A percentile compares a stretch with the other conserved stretches of the same genome.
Conservation (phyloP, 2,888 invertebrate species). For the Chymomyza caudatula region DNA sequence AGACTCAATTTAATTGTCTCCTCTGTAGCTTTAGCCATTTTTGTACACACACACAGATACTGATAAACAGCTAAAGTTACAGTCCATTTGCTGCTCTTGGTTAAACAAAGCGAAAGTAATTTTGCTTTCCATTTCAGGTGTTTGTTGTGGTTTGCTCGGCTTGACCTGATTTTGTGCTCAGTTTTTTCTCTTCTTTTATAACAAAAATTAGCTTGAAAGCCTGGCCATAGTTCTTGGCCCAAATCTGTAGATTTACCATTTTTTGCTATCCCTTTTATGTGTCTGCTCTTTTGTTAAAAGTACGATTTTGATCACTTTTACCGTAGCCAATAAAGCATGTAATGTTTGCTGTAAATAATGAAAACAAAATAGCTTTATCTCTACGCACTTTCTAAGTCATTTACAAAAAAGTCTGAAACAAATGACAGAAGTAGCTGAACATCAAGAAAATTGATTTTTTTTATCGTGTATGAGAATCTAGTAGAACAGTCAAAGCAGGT, state of each 20-base stretch:
- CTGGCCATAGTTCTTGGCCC: background rate
- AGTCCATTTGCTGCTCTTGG: constrained; percentile 22
- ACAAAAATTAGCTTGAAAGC: constrained; percentile 18
- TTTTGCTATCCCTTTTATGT: background rate
- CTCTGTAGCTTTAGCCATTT: constrained; percentile 15
- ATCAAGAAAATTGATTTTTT: background rate
- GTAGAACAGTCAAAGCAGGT: background rate
- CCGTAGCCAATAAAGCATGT: constrained; percentile 14
- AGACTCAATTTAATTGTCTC: constrained; percentile 45
- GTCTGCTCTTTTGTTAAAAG: background rate
- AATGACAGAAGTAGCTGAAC: background rate
- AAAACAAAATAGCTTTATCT: background rate
- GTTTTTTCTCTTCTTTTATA: constrained; percentile 1
- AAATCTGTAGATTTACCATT: constrained; percentile 40
- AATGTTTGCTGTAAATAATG: background rate
- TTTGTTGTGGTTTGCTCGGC: constrained; percentile 22
- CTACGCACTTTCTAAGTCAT: background rate
- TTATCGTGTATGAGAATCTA: too few species aligned
- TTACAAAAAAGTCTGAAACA: background rate
- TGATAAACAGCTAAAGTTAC: background rate
- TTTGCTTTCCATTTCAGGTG: constrained; percentile 65
- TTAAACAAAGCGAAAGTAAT: constrained; percentile 61
- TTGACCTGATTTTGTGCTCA: constrained; percentile 55
- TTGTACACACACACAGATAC: background rate
- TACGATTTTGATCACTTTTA: constrained; percentile 17